Evolutionary conservation across 2,113 vertebrate genomes (phyloP).

Genomic region (Cygnus buccinator): DNA sequence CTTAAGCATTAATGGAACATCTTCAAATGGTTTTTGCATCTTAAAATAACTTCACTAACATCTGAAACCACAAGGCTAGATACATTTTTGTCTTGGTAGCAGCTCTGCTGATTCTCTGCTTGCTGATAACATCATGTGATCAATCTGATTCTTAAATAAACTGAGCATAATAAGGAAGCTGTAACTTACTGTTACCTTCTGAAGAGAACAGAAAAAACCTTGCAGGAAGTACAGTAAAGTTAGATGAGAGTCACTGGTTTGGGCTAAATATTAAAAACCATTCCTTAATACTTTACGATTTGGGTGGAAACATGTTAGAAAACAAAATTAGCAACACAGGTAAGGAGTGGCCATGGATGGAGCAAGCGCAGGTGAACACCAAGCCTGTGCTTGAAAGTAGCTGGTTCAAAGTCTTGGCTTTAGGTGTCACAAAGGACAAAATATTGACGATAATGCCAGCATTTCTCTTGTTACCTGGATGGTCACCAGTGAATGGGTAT

Average conservation of each 20-base stretch:
- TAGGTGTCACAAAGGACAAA: not conserved
- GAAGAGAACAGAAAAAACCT: not conserved
- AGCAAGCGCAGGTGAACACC: not conserved
- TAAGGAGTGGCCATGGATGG: rapidly evolving
- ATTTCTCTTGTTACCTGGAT: not conserved
- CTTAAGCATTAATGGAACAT: not conserved
- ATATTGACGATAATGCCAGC: not conserved
- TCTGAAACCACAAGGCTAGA: not conserved
- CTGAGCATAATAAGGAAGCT: not conserved
- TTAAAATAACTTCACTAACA: slow-evolving; percentile 29
- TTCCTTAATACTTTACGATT: not conserved
- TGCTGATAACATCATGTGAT: not conserved
- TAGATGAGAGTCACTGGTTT: not conserved
- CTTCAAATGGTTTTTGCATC: not conserved
- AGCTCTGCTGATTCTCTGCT: not conserved
- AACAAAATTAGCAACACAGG: not conserved
- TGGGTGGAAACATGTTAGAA: not conserved
- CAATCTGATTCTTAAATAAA: not conserved
- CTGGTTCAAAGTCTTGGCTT: not conserved
- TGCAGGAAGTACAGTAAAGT: not conserved
- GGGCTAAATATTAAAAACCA: not conserved
- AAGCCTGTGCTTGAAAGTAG: not conserved
- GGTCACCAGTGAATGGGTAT: not conserved
- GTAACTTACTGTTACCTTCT: not conserved
- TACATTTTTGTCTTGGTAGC: not conserved